phyloP scores from a whole-genome alignment of 2,113 vertebrate genomes.

The Noctilio leporinus region DNA sequence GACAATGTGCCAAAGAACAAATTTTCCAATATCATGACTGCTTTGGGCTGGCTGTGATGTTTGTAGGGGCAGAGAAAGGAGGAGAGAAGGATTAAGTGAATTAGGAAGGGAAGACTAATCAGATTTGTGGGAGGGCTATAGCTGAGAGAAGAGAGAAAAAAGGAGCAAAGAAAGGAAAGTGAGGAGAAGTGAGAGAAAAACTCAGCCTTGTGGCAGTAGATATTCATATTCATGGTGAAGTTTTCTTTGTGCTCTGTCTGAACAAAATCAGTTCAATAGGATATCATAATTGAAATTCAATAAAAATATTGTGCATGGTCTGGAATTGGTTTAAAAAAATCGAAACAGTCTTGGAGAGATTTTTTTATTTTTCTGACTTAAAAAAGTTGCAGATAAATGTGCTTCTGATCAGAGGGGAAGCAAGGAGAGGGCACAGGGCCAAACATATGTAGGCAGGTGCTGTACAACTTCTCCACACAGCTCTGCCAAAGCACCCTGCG shows the following conservation, averaged over 20 bases:
- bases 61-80: background rate
- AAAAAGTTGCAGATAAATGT: constrained; percentile 63
- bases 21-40: background rate
- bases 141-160: background rate
- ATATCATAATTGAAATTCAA: constrained; percentile 36
- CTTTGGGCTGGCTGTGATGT: background rate
- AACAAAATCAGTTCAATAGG: constrained; percentile 38
- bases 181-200: background rate
- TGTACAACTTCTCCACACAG: constrained; percentile 51
- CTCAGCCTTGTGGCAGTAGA: background rate
- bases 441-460: constrained; percentile 73
- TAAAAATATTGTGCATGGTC: constrained; percentile 15
- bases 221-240: background rate
- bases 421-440: constrained; percentile 51
- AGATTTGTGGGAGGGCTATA: background rate
- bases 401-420: constrained; percentile 67
- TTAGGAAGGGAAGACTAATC: background rate
- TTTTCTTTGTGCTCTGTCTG: constrained; percentile 25
- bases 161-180: background rate
- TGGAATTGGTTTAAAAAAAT: constrained; percentile 54
- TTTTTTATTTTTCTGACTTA: constrained; percentile 43
- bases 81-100: background rate
- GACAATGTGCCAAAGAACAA: background rate
- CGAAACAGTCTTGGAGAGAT: constrained; percentile 33
- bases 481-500: constrained; percentile 47